Evolutionary conservation across 2,888 invertebrate species (phyloP).

Genomic region (Hypercompe scribonia): DNA sequence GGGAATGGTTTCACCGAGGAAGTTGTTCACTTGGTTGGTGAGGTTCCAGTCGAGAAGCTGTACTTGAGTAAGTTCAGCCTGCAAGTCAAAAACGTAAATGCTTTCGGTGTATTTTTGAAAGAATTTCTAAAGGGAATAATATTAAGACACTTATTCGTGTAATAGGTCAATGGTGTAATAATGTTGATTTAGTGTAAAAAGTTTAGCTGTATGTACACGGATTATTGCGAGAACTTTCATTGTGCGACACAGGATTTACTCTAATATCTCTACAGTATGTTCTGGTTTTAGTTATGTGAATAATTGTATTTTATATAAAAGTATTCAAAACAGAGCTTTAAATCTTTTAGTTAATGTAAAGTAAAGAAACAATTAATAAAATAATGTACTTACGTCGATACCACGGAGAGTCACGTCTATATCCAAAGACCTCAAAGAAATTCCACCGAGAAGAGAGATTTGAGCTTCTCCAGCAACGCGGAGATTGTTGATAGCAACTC

Average conservation of each 20-base stretch:
- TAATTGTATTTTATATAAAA: not conserved
- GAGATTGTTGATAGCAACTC: not conserved
- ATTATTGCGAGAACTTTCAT: not conserved
- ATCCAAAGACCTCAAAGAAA: not conserved
- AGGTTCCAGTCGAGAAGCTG: slow-evolving; percentile 33
- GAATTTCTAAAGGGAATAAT: not conserved
- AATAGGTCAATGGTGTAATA: not conserved
- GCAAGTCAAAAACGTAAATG: slow-evolving; percentile 16
- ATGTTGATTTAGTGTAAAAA: not conserved
- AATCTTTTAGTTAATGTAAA: not conserved
- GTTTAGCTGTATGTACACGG: not conserved
- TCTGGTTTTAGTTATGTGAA: not conserved
- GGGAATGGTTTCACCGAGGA: slow-evolving; percentile 27
- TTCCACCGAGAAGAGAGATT: not conserved
- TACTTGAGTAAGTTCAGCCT: slow-evolving; percentile 43
- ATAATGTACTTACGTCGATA: not conserved
- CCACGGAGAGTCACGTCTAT: not conserved
- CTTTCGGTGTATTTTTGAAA: not conserved
- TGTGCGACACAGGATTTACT: not conserved
- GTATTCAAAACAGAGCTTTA: not conserved
- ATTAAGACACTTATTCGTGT: not conserved
- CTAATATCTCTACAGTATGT: not conserved
- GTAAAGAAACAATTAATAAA: not conserved
- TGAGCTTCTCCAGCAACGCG: not conserved
- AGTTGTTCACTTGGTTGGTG: slow-evolving; percentile 35